Evolutionary conservation across 2,797 vertebrate genomes (phyloP).

Genomic region (Leuciscus waleckii): DNA sequence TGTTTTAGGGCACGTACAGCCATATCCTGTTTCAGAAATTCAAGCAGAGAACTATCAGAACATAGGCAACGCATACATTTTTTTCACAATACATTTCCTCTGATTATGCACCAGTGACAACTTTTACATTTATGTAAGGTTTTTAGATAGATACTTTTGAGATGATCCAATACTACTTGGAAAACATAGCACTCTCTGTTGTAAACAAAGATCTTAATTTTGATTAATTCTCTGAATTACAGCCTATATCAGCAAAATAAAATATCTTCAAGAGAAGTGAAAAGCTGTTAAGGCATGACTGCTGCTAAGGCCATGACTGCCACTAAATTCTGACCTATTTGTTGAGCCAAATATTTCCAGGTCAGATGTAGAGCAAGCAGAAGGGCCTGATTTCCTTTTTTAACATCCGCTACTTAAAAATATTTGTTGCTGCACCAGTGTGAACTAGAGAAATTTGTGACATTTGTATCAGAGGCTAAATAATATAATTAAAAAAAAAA

Average conservation of each 20-base stretch:
- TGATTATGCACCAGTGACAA: neutral
- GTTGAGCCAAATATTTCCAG: neutral
- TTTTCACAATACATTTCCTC: neutral
- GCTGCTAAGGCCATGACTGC: neutral
- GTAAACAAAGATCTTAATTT: neutral
- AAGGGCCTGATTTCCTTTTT: neutral
- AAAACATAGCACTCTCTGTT: neutral
- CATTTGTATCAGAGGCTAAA: neutral
- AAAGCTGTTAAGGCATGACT: neutral
- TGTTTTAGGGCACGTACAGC: constrained; percentile 95
- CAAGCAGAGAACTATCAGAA: constrained; percentile 14
- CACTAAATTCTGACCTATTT: neutral
- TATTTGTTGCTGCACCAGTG: neutral
- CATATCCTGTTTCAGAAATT: constrained; percentile 86
- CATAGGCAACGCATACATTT: neutral
- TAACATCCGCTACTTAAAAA: neutral
- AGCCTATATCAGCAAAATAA: neutral
- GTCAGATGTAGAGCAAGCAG: neutral
- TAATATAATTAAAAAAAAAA: neutral
- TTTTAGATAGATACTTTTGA: neutral
- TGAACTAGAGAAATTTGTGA: neutral
- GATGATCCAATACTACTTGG: neutral
- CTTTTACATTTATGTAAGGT: neutral
- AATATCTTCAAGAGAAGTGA: neutral
- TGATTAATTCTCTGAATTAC: neutral